Base-by-base conservation (phyloP, 2,888 invertebrate genomes). In the Rhogogaster chlorosoma region DNA sequence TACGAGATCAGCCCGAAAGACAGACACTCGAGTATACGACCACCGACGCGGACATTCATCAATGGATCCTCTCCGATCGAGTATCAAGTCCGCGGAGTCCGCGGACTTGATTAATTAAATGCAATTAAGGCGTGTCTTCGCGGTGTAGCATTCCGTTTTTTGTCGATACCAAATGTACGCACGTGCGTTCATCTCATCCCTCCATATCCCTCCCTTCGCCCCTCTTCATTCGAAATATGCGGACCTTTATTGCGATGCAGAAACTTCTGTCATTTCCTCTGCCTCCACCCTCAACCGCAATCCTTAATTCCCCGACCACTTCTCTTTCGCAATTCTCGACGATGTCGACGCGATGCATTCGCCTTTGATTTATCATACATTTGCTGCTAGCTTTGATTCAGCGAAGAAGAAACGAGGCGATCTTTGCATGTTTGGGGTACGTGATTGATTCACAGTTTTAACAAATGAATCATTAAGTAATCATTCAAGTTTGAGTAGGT, bases 91-190 rank as follows among this genome's bases (percentile, higher is more conserved):
- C 64, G 38, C 10, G 26, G 83, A 49, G 18, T 83, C 67, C 29
- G 45, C 67, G 26, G 42, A 53, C 53, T 49, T 83, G 83, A 83
- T 83, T 83, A 83, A 83, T 83, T 83, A 83, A 83, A 83, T 83
- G 70, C 83, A 83, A 83, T 83, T 83, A 83, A 83, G 83, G 67
- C 83, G 83, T 67, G 83, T 83, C 83, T n/a, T 67, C 53, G n/a
- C 67, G 7, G 45, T 70, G 42, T 61, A 45, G 70, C 83, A 83
- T 83, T 83, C 83, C 83, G 32, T 45, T 83, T 83, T 67, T 83
- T 83, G n/a, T 36, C 29, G 29, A 61, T 10, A 26, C 22, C 22
- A 61, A 42, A 29, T 38, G 32, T 49, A 61, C 36, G 36, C 80
- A 61, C 64, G 80, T 22, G 80, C 61, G 36, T 26, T 36, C 80